Conservation (phyloP, 1,140 invertebrate genomes). For the Leptestheria dahalacensis region DNA sequence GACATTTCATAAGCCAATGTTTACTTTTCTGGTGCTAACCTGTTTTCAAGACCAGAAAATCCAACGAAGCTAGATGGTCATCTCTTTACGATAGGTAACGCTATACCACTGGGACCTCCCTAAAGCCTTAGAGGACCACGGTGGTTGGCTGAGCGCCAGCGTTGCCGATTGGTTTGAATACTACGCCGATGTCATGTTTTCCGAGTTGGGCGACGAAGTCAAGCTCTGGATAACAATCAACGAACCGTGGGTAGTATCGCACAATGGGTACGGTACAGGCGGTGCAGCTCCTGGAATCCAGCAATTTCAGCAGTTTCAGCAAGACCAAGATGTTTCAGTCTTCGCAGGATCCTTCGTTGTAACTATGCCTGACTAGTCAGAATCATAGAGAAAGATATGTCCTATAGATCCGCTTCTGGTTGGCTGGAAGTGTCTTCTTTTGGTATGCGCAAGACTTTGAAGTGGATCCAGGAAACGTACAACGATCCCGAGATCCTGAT, state of each 20-base stretch:
- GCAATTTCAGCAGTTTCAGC: neutral
- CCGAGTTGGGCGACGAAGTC: slow-evolving; percentile 39
- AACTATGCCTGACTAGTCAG: neutral
- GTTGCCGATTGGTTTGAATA: slow-evolving; percentile 27
- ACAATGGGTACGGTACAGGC: slow-evolving; percentile 38
- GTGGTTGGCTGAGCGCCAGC: slow-evolving; percentile 19
- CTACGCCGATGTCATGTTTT: slow-evolving; percentile 40
- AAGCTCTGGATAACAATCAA: slow-evolving; percentile 54
- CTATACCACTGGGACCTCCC: slow-evolving; percentile 21
- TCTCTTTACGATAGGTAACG: slow-evolving; percentile 15
- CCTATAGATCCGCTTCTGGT: slow-evolving; percentile 21
- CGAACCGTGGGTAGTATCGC: slow-evolving; percentile 48
- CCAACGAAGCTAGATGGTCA: no score
- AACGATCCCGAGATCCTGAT: slow-evolving; percentile 43
- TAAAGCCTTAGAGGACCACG: slow-evolving; percentile 19
- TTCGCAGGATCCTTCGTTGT: slow-evolving; percentile 15
- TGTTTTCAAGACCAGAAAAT: no score
- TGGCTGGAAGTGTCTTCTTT: slow-evolving; percentile 37
- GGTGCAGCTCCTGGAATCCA: slow-evolving; percentile 22
- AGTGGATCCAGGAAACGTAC: slow-evolving; percentile 44
- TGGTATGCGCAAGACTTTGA: slow-evolving; percentile 46
- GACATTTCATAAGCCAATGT: no score
- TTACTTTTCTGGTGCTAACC: no score
- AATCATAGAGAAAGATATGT: neutral
- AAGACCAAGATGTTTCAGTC: slow-evolving; percentile 36